Conservation (phyloP, 2,113 vertebrate genomes). For the Leptobrachium leishanense region DNA sequence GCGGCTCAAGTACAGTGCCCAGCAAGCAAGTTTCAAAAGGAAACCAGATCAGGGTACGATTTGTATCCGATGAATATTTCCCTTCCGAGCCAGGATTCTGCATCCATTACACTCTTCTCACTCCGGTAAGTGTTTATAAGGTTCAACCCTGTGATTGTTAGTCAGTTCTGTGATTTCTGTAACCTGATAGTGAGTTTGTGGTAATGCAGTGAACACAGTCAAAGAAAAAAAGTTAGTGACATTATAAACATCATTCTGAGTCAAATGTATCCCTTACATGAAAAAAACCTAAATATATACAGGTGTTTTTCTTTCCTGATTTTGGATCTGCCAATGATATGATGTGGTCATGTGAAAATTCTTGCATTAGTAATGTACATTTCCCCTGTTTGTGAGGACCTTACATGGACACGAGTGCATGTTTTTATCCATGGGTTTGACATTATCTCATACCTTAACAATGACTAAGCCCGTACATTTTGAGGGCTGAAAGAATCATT, state of each 20-base stretch:
- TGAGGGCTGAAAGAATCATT: too few relatives aligned
- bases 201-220: background rate
- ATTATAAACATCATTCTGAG: slow-evolving; percentile 34
- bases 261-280: slow-evolving; percentile 32
- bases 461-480: too few relatives aligned
- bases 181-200: slow-evolving; percentile 22
- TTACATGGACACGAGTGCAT: background rate
- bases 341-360: slow-evolving; percentile 45
- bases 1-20: slow-evolving; percentile 80
- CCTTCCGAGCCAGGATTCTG: slow-evolving; percentile 93
- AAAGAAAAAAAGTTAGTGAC: slow-evolving; percentile 39
- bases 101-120: slow-evolving; percentile 83
- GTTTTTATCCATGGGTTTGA: too few relatives aligned
- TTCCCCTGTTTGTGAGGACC: slow-evolving; percentile 21
- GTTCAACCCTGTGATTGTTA: slow-evolving; percentile 9
- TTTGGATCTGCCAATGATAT: slow-evolving; percentile 41
- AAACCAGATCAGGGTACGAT: slow-evolving; percentile 89
- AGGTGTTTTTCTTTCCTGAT: slow-evolving; percentile 46
- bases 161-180: slow-evolving; percentile 5
- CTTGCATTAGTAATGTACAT: slow-evolving; percentile 28
- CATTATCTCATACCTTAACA: too few relatives aligned
- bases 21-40: slow-evolving; percentile 83
- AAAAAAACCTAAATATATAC: slow-evolving; percentile 45
- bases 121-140: slow-evolving; percentile 67
- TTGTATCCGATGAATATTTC: slow-evolving; percentile 95